These are phyloP conservation scores for Drosophila rellima DNA, from an alignment of 2,888 invertebrate species.

Conservation along the genomic window DNA sequence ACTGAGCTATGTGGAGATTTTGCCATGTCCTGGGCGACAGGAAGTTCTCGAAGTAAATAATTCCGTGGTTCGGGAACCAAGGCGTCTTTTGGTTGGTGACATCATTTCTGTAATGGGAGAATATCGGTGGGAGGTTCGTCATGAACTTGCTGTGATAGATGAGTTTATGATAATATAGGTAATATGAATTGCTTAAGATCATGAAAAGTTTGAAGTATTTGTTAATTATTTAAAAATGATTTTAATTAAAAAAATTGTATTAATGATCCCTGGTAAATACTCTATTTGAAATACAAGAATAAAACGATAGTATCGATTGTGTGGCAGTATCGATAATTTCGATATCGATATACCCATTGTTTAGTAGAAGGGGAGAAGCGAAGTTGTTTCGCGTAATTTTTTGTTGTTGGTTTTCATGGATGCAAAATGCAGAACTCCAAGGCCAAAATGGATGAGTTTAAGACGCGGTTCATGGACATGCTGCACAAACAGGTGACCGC, in stretches of 20 bases:
- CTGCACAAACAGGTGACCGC: conserved; percentile 84
- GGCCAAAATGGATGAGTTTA: conserved; percentile 85
- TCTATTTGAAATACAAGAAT: background rate
- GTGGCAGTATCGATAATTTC: conserved; percentile 8
- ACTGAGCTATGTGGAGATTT: conserved; percentile 16
- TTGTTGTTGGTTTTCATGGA: conserved; percentile 62
- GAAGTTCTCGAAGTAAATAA: conserved; percentile 3
- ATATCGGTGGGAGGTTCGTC: background rate
- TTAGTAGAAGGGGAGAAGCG: conserved; percentile 46
- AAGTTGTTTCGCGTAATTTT: conserved; percentile 63
- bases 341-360: conserved; percentile 37
- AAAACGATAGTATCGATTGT: background rate
- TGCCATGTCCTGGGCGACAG: conserved; percentile 8
- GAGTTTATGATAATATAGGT: background rate
- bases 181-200: no score
- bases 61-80: background rate
- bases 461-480: conserved; percentile 85
- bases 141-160: background rate
- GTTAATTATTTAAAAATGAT: no score
- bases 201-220: no score
- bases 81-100: background rate
- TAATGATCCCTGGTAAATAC: background rate
- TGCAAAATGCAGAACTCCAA: conserved; percentile 77
- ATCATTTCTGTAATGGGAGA: conserved; percentile 7
- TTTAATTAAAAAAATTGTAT: background rate